Percentiles rank a stretch among this genome's conserved stretches.
These are phyloP conservation scores for Drosophila neonasuta DNA, from an alignment of 2,888 invertebrate genomes.

Conservation along the genomic window DNA sequence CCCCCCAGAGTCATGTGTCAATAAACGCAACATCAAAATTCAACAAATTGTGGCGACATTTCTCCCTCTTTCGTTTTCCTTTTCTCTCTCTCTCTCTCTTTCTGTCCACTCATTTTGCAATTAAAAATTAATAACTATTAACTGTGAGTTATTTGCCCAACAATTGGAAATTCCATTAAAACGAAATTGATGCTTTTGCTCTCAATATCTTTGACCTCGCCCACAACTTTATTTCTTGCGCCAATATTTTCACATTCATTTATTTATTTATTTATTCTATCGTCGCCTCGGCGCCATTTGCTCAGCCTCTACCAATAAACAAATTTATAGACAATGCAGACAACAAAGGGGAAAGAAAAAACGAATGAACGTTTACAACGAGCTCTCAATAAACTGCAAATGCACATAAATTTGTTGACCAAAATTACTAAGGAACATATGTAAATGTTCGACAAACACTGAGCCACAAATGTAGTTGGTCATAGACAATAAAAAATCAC, in stretches of 20 bases:
- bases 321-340: conserved; percentile 58
- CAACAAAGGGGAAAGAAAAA: conserved; percentile 16
- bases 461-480: conserved; percentile 13
- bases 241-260: conserved; percentile 9
- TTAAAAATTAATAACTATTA: conserved; percentile 63
- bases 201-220: background rate
- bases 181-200: conserved; percentile 5
- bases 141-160: conserved; percentile 24
- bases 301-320: conserved; percentile 34
- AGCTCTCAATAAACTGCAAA: conserved; percentile 65
- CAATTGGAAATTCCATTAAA: conserved; percentile 45
- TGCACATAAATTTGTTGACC: conserved; percentile 48
- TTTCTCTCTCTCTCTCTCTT: background rate
- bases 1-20: conserved; percentile 50
- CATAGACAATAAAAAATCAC: too few species aligned
- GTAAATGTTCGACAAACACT: conserved; percentile 34
- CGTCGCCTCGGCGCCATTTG: conserved; percentile 58
- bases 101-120: background rate
- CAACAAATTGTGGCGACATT: conserved; percentile 5
- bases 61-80: background rate
- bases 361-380: conserved; percentile 41
- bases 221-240: background rate
- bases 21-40: conserved; percentile 34
- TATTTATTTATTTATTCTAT: conserved; percentile 44
- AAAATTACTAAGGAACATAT: conserved; percentile 26